Evolutionary conservation across 2,797 vertebrate genomes (phyloP), one percentile per base, ranked within the genome.

Genomic region (Enteromius fasciolatus): DNA sequence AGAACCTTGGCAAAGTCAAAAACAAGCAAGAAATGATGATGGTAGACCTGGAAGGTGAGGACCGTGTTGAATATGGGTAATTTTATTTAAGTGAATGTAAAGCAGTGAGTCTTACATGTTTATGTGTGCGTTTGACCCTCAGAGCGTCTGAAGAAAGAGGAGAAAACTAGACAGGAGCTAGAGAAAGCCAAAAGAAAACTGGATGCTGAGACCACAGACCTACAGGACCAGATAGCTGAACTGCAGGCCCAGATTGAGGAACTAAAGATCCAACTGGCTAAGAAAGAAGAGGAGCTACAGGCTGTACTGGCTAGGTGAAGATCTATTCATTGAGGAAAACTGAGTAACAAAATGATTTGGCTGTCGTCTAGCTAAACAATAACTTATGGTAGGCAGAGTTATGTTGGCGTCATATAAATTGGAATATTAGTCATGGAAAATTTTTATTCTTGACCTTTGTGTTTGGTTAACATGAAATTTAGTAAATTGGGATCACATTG

Each of bases 1-100:
- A 99, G 90, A 99, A 98, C 89, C 92, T 99, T 64, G 92, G 97
- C 86, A 99, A 99, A 83, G 92, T 98, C 74, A 97, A 98, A 91
- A 99, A 98, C 92, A 99, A 99, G 91, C 98, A 99, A 91, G 98
- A 99, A 92, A 95, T 98, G 95, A 96, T 99, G 97, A 98, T 99
- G 95, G 95, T 96, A 0, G 98, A 99, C 87, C 92, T 99, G 84
- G 98, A 99, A 95, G 98, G 98, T 99, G 83, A 92, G 89, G 2
- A 36, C 14, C 18, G 31, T 8, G 7, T 39, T 39, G 4, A 70
- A 41, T 36, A 11, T 48, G 48, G 15, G 41, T 14, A 0, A 1
- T 73, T 73, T 72, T 9, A 9, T 73, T 36, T 15, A 57, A 44
- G 14, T 59, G 2, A 6, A 25, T 76, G n/a, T 31, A 63, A 61